These are phyloP conservation scores for Mythimna loreyi DNA, from an alignment of 2,888 invertebrate genomes.

Conservation along the genomic window DNA sequence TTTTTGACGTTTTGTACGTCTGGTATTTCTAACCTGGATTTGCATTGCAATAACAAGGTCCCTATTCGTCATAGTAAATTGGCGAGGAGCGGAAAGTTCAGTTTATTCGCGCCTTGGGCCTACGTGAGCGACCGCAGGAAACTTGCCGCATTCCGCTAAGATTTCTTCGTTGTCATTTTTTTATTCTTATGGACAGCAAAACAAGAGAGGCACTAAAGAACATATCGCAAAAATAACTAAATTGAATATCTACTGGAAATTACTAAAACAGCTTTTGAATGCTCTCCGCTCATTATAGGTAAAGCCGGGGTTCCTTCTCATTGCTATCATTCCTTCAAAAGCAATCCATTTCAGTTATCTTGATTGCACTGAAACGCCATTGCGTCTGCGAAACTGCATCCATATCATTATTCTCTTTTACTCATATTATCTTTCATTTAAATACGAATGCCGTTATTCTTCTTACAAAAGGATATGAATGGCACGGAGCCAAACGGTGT, in stretches of 20 bases:
- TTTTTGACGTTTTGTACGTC: background rate
- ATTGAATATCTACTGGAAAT: background rate
- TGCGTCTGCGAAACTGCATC: conserved; percentile 44
- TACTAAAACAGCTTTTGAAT: too few species aligned
- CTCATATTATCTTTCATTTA: conserved; percentile 54
- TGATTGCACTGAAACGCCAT: conserved; percentile 39
- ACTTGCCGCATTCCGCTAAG: background rate
- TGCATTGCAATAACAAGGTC: background rate
- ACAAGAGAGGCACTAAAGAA: background rate
- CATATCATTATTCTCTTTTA: conserved; percentile 45
- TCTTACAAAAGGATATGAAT: conserved; percentile 55
- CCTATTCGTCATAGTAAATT: conserved; percentile 16
- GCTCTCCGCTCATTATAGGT: background rate
- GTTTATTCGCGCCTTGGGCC: conserved; percentile 26
- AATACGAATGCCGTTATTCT: conserved; percentile 50
- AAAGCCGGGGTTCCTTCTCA: conserved; percentile 12
- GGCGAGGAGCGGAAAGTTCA: conserved; percentile 17
- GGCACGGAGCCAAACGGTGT: conserved; percentile 61
- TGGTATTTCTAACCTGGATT: background rate
- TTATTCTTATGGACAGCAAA: background rate
- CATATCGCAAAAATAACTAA: background rate
- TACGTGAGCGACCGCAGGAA: conserved; percentile 51
- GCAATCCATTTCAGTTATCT: conserved; percentile 49
- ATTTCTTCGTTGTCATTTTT: background rate
- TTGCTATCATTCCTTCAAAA: conserved; percentile 26